Conservation (phyloP, 35 echinoderm and acorn worm genomes). For the Lytechinus variegatus region DNA sequence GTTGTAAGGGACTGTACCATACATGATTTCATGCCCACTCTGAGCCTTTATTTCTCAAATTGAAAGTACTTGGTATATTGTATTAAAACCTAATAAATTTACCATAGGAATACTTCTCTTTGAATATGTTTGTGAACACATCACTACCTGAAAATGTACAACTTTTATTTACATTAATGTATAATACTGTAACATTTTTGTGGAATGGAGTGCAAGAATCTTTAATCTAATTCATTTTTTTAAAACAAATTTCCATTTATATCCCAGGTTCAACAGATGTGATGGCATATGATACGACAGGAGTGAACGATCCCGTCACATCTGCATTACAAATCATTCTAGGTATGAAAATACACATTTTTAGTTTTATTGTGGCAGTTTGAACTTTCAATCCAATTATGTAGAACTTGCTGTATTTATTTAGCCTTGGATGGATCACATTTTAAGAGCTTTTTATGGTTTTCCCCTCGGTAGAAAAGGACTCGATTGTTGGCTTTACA, state of each 20-base stretch:
- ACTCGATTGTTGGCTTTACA: background rate
- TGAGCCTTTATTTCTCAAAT: too few relatives aligned
- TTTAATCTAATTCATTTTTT: too few relatives aligned
- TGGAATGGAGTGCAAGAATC: too few relatives aligned
- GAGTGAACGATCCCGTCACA: constrained; percentile 88
- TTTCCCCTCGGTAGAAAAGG: background rate
- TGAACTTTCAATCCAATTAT: background rate
- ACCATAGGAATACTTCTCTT: too few relatives aligned
- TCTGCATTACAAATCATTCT: constrained; percentile 87
- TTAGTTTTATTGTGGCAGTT: background rate
- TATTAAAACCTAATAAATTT: too few relatives aligned
- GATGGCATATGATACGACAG: constrained; percentile 87
- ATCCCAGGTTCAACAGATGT: constrained; percentile 92
- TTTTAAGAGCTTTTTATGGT: background rate
- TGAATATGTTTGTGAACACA: too few relatives aligned
- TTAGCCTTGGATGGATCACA: background rate
- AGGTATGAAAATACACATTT: constrained; percentile 57
- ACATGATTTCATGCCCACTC: too few relatives aligned
- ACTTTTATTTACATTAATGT: too few relatives aligned
- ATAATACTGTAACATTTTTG: too few relatives aligned
- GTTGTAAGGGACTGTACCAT: too few relatives aligned
- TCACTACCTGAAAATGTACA: too few relatives aligned
- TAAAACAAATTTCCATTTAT: background rate
- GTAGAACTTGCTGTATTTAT: background rate
- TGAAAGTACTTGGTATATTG: too few relatives aligned